These are phyloP conservation scores for Diplolepis rosae DNA, from an alignment of 2,888 invertebrate species.

Conservation along the genomic window DNA sequence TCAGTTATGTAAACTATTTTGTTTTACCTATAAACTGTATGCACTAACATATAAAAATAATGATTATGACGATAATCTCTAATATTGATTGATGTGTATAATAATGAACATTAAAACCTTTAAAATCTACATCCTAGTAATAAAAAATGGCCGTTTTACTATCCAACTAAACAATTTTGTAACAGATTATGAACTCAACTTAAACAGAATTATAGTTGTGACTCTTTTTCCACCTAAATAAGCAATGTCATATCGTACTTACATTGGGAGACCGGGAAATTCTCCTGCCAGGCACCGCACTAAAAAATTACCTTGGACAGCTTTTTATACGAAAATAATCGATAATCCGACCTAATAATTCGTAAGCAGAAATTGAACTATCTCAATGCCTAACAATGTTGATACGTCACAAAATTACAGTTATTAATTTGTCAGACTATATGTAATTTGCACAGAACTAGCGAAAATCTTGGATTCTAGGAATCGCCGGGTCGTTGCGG, in stretches of 20 bases:
- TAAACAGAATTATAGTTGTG: neutral
- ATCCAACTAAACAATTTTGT: neutral
- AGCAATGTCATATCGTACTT: slow-evolving; percentile 51
- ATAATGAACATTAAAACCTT: neutral
- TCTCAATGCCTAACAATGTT: neutral
- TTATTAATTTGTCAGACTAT: neutral
- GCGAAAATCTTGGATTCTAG: neutral
- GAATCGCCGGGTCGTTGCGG: slow-evolving; percentile 19
- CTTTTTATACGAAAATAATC: neutral
- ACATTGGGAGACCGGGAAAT: slow-evolving; percentile 52
- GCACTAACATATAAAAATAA: neutral
- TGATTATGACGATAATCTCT: neutral
- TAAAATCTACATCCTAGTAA: neutral
- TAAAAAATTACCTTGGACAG: slow-evolving; percentile 25
- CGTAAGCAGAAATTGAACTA: neutral
- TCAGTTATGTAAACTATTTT: neutral
- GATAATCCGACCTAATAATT: neutral
- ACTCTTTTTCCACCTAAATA: neutral
- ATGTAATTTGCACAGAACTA: neutral
- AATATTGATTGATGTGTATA: neutral
- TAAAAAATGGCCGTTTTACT: slow-evolving; percentile 25
- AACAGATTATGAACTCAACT: neutral
- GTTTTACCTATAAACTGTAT: neutral
- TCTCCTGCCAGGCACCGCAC: slow-evolving; percentile 41
- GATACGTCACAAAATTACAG: neutral